Evolutionary conservation across 2,113 vertebrate genomes (phyloP).

Genomic region (Eurypyga helias): DNA sequence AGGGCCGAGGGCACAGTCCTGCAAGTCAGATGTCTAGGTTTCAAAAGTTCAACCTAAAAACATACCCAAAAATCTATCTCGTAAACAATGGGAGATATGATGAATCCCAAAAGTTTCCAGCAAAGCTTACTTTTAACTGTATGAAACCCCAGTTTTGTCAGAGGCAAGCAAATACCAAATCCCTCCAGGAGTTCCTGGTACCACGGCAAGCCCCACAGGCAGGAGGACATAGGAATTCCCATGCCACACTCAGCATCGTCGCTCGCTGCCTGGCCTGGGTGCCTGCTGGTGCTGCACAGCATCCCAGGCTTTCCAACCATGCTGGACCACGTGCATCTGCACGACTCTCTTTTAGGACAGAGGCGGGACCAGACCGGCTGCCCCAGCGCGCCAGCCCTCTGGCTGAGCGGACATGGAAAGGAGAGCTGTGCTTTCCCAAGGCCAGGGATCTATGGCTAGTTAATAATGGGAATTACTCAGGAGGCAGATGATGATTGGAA

Average conservation of each 20-base stretch:
- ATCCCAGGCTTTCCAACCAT: neutral
- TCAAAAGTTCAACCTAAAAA: neutral
- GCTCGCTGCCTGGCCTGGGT: no score
- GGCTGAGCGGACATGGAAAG: neutral
- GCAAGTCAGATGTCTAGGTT: neutral
- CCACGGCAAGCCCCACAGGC: neutral
- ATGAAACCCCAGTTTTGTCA: neutral
- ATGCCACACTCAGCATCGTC: rapidly evolving
- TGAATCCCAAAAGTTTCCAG: neutral
- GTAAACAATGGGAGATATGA: neutral
- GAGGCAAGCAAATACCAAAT: neutral
- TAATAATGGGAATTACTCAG: neutral
- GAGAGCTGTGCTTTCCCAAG: neutral
- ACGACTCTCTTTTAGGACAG: neutral
- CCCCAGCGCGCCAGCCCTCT: neutral
- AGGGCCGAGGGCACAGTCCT: rapidly evolving
- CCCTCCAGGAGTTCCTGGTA: neutral
- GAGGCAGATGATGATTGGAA: neutral
- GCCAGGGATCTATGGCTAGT: neutral
- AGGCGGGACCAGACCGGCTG: neutral
- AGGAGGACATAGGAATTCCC: neutral
- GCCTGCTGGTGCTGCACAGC: neutral
- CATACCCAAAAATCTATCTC: neutral
- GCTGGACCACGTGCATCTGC: rapidly evolving
- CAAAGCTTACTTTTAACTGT: neutral